phyloP scores from a whole-genome alignment of 2,888 invertebrate species.

The Pristionchus entomophagus region DNA sequence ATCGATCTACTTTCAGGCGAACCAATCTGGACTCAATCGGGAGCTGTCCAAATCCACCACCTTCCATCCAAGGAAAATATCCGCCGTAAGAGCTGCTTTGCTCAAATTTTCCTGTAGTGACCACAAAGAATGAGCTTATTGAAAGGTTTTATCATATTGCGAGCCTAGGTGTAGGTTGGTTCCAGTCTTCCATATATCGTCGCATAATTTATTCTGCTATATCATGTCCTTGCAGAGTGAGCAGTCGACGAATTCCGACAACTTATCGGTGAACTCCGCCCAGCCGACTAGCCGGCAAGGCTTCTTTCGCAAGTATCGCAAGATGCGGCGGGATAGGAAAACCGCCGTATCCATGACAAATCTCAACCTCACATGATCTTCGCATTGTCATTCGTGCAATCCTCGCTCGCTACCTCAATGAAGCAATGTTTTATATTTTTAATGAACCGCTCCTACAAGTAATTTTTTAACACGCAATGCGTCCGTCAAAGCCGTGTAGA shows the following conservation, averaged over 20 bases:
- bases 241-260: conserved; percentile 37
- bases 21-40: conserved; percentile 42
- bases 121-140: too few relatives aligned
- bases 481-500: too few relatives aligned
- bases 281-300: conserved; percentile 27
- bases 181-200: too few relatives aligned
- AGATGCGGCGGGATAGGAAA: conserved; percentile 45
- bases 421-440: background rate
- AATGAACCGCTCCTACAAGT: too few relatives aligned
- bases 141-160: too few relatives aligned
- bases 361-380: conserved; percentile 30
- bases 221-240: conserved; percentile 26
- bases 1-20: conserved; percentile 38
- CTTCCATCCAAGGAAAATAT: conserved; percentile 42
- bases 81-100: conserved; percentile 1
- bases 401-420: background rate
- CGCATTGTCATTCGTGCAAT: background rate
- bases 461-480: too few relatives aligned
- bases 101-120: background rate
- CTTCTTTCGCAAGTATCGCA: conserved; percentile 47
- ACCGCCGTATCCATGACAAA: conserved; percentile 44
- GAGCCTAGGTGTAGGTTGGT: too few relatives aligned
- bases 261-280: conserved; percentile 12
- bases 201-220: too few relatives aligned
- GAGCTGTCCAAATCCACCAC: conserved; percentile 42